phyloP scores from a whole-genome alignment of 2,888 invertebrate genomes.

The Drosophila helvetica region DNA sequence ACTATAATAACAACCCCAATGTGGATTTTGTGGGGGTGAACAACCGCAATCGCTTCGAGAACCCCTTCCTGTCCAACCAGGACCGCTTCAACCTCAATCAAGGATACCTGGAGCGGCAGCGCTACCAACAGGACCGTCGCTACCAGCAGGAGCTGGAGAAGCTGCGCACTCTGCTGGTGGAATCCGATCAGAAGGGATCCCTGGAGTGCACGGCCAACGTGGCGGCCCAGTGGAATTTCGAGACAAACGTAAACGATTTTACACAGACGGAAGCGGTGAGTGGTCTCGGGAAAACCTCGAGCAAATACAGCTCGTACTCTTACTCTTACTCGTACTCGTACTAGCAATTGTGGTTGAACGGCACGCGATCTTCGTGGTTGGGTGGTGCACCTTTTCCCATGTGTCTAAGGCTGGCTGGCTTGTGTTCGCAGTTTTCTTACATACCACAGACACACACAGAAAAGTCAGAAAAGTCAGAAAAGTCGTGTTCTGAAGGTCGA shows the following conservation, averaged over 20 bases:
- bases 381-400: conserved; percentile 45
- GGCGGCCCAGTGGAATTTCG: conserved; percentile 95
- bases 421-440: conserved; percentile 44
- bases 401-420: conserved; percentile 21
- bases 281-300: conserved; percentile 61
- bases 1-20: conserved; percentile 54
- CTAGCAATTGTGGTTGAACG: conserved; percentile 34
- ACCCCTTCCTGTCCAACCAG: conserved; percentile 74
- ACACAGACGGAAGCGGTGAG: conserved; percentile 93
- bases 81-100: conserved; percentile 80
- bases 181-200: conserved; percentile 90
- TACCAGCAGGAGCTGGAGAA: conserved; percentile 82
- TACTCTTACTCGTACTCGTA: conserved; percentile 29
- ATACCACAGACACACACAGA: conserved; percentile 23
- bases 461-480: conserved; percentile 42
- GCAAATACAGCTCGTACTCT: background rate
- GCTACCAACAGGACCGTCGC: conserved; percentile 83
- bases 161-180: conserved; percentile 86
- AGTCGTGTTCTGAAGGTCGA: conserved; percentile 58
- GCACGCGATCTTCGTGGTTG: conserved; percentile 58
- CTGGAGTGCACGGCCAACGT: conserved; percentile 93
- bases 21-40: conserved; percentile 57
- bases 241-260: conserved; percentile 93
- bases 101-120: conserved; percentile 84
- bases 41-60: conserved; percentile 71